These are phyloP conservation scores for Brachypterus glaber DNA, from an alignment of 2,888 invertebrate genomes.

Conservation along the genomic window DNA sequence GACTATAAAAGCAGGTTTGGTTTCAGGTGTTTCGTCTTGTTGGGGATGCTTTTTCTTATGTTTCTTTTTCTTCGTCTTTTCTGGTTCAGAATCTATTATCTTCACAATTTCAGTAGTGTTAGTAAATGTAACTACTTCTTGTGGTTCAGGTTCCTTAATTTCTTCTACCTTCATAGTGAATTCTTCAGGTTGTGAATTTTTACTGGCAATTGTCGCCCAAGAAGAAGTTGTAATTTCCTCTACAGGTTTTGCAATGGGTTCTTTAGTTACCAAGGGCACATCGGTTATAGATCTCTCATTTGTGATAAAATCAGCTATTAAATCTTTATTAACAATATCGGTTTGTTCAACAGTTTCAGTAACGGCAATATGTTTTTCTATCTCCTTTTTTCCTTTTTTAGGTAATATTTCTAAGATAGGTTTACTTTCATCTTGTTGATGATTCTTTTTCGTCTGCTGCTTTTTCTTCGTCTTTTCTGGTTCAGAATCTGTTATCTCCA, in stretches of 20 bases:
- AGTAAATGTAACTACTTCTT: neutral
- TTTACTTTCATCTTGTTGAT: neutral
- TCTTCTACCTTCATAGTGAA: neutral
- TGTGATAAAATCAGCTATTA: too few species aligned
- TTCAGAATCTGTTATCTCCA: neutral
- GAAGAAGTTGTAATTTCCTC: too few species aligned
- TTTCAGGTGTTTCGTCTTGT: constrained; percentile 11
- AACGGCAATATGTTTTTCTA: too few species aligned
- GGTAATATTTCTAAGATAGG: neutral
- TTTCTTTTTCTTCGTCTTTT: constrained; percentile 23
- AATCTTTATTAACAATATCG: too few species aligned
- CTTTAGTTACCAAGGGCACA: too few species aligned
- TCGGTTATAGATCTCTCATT: too few species aligned
- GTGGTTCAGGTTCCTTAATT: neutral
- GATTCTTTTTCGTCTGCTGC: neutral
- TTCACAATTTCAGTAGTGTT: neutral
- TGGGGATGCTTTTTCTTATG: constrained; percentile 20
- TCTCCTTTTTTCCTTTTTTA: too few species aligned
- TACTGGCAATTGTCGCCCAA: neutral
- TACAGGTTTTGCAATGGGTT: too few species aligned
- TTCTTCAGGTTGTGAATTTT: constrained; percentile 2
- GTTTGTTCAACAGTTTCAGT: too few species aligned
- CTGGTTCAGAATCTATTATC: neutral
- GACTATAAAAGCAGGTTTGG: constrained; percentile 20
- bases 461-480: constrained; percentile 2